Base-by-base conservation (phyloP, 2,888 invertebrate species). In the Drosophila pseudotakahashii region DNA sequence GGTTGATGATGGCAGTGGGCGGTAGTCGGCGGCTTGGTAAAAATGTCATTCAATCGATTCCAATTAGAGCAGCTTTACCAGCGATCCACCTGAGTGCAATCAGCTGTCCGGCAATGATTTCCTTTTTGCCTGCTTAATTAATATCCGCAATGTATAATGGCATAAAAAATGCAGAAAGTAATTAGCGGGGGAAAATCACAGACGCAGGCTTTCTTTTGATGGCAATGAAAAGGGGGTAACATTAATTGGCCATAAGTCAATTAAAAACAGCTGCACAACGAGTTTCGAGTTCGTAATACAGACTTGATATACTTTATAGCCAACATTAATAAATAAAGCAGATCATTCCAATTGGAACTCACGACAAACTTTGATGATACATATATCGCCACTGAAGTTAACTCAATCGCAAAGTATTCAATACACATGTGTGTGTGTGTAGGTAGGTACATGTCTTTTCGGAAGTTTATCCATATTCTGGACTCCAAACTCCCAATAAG, bases 1-100 rank as follows among this genome's bases (percentile, higher is more conserved):
- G 36, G 37, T 37, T 13, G 30, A 30, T 30, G 30, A 7, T 7
- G 30, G 30, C 30, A 7, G 30, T 7, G 19, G 19, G 19, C 19
- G 26, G 34, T 11, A 3, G 34, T 34, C 34, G 3, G 34, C 10
- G 34, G 34, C 5, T 5, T 19, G 47, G 36, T 9, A 57, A 23
- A 47, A 50, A 51, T 30, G 44, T 51, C 39, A 53, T 30, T 53
- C 58, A 66, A 67, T 54, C 69, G 69, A 77, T 80, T 69, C 61
- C 81, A 79, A 85, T 82, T 79, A 79, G 47, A 23, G 53, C 14
- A 39, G 53, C 36, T 68, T 51, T 74, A 16, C 16, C 42, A 41
- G 23, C 9, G 6, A 37, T 48, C 47, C 45, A 41, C 32, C 64
- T 47, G 47, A 16, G 7, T 42, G 59, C 34, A 34, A 57, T 19